Evolutionary conservation across 2,113 vertebrate species (phyloP).

Genomic region (Alligator sinensis): DNA sequence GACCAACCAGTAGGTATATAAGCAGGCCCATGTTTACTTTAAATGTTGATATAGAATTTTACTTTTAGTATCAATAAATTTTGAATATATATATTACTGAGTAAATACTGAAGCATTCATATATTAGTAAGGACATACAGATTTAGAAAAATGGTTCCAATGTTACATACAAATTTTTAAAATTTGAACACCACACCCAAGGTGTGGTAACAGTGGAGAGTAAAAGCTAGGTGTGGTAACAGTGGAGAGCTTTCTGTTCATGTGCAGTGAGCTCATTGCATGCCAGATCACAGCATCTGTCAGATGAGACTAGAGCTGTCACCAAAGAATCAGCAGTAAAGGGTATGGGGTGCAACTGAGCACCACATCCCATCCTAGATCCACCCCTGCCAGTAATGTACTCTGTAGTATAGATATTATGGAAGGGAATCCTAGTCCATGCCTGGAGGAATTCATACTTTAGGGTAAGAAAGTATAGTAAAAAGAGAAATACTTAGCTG

Average conservation of each 20-base stretch:
- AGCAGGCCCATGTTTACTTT: not conserved
- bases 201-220: too few relatives aligned
- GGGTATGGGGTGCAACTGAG: too few relatives aligned
- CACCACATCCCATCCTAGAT: too few relatives aligned
- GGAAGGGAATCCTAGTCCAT: not conserved
- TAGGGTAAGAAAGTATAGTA: too few relatives aligned
- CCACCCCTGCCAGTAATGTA: not conserved
- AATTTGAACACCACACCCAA: not conserved
- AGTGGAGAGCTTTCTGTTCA: too few relatives aligned
- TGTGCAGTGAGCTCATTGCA: too few relatives aligned
- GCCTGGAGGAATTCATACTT: not conserved
- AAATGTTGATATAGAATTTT: not conserved
- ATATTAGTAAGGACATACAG: not conserved
- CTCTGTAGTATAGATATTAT: accelerated
- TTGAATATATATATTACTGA: not conserved
- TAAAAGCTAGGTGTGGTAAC: too few relatives aligned
- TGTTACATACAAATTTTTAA: not conserved
- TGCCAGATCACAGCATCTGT: too few relatives aligned
- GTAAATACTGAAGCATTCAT: not conserved
- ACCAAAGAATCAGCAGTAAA: too few relatives aligned
- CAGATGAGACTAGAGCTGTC: too few relatives aligned
- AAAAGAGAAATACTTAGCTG: too few relatives aligned
- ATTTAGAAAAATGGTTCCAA: not conserved
- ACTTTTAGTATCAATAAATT: not conserved
- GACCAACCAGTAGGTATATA: not conserved